Evolutionary conservation across 2,113 vertebrate species (phyloP).

Genomic region (Eurystomus gularis): DNA sequence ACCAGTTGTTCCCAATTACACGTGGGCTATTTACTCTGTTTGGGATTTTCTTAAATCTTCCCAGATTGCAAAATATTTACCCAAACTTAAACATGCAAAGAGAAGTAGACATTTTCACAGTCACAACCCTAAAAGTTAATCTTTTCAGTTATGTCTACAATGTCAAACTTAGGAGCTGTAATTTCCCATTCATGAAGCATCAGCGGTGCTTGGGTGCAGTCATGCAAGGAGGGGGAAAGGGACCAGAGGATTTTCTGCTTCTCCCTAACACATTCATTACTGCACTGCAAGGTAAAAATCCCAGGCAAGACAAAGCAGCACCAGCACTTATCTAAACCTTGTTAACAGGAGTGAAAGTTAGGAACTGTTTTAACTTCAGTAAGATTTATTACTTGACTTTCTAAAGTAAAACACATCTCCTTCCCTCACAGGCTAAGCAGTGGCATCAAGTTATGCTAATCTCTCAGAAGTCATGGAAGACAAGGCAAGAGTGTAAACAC

Average conservation of each 20-base stretch:
- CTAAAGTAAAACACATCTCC: neutral
- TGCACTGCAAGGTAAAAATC: neutral
- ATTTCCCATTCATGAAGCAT: neutral
- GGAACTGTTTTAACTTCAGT: neutral
- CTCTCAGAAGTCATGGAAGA: neutral
- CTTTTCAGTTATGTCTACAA: neutral
- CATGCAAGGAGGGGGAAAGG: neutral
- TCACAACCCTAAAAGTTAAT: neutral
- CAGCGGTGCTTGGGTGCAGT: neutral
- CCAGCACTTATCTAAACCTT: neutral
- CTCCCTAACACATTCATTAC: neutral
- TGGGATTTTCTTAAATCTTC: neutral
- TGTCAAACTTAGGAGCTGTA: neutral
- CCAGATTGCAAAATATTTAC: conserved; percentile 46
- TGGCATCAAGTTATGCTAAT: neutral
- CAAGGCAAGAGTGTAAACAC: neutral
- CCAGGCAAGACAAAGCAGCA: neutral
- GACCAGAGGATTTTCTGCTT: neutral
- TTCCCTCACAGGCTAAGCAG: neutral
- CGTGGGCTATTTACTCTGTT: neutral
- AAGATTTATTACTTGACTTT: neutral
- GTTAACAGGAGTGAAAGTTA: neutral
- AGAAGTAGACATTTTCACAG: neutral
- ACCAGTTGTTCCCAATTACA: conserved; percentile 3
- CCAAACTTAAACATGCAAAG: neutral